Conservation (phyloP, 2,888 invertebrate species). For the Neria commutata region DNA sequence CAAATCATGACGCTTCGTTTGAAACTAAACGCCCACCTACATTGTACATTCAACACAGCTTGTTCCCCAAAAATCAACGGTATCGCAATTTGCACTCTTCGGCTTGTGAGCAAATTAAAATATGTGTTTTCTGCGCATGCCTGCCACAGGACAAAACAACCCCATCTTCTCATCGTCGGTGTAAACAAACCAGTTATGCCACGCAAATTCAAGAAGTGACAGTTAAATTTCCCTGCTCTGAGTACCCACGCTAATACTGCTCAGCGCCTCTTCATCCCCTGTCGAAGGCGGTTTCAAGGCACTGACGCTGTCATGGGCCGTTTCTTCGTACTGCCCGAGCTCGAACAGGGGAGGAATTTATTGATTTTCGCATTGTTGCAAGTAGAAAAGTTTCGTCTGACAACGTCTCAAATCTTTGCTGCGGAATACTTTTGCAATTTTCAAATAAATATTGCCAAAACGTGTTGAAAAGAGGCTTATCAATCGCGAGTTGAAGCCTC, state of each 20-base stretch:
- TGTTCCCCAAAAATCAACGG: constrained; percentile 27
- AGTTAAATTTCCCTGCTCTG: constrained; percentile 38
- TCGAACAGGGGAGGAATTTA: constrained; percentile 46
- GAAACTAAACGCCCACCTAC: too few species aligned
- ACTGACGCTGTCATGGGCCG: constrained; percentile 14
- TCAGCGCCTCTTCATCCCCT: constrained; percentile 22
- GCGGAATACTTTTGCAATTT: neutral
- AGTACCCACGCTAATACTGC: too few species aligned
- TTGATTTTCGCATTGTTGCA: constrained; percentile 46
- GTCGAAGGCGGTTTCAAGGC: constrained; percentile 28
- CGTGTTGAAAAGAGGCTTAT: neutral
- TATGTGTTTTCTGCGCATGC: constrained; percentile 30
- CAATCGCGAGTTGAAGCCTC: neutral
- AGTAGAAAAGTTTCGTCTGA: constrained; percentile 25
- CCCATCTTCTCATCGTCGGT: constrained; percentile 25
- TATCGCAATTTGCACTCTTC: constrained; percentile 25
- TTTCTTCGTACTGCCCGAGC: constrained; percentile 13
- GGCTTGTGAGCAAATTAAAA: constrained; percentile 23
- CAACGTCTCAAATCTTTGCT: neutral
- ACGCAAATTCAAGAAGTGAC: constrained; percentile 31
- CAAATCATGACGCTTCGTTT: too few species aligned
- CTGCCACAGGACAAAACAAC: constrained; percentile 9
- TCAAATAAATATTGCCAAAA: too few species aligned
- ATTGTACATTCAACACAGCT: neutral
- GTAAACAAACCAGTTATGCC: constrained; percentile 48